These are phyloP conservation scores for Lasioglossum zephyrum DNA, from an alignment of 2,888 invertebrate genomes.

Conservation along the genomic window DNA sequence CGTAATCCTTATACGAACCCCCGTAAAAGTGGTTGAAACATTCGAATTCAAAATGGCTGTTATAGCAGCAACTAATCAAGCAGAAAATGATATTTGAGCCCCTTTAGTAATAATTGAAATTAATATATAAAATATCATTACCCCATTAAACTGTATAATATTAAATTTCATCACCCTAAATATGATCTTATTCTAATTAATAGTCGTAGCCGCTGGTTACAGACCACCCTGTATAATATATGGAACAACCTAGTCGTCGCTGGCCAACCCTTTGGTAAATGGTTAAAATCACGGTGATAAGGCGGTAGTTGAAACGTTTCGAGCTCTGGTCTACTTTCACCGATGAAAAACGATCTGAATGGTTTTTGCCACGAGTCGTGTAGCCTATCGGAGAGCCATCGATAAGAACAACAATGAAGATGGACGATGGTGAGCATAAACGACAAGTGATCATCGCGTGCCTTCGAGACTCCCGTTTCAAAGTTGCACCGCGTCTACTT, in stretches of 20 bases:
- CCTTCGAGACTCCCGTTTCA: constrained; percentile 67
- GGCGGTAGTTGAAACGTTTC: neutral
- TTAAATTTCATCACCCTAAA: no score
- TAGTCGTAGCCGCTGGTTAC: no score
- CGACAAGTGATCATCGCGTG: constrained; percentile 65
- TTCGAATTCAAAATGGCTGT: neutral
- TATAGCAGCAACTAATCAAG: no score
- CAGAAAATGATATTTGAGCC: no score
- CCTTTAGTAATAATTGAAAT: no score
- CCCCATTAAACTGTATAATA: no score
- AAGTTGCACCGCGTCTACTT: constrained; percentile 37
- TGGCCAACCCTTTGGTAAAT: neutral
- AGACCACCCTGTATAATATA: neutral
- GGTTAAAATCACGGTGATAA: neutral
- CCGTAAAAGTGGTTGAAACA: neutral
- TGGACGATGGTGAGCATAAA: constrained; percentile 34
- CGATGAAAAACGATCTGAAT: neutral
- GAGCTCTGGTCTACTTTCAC: neutral
- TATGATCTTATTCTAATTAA: no score
- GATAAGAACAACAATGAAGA: constrained; percentile 32
- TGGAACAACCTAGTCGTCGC: neutral
- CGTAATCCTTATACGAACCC: neutral
- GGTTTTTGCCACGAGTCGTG: neutral
- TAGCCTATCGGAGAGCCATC: neutral
- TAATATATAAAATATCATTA: no score